A percentile compares a stretch with the other conserved stretches of the same genome.
phyloP scores from a whole-genome alignment of 2,797 vertebrate species.

The Sebastes melanostomus region DNA sequence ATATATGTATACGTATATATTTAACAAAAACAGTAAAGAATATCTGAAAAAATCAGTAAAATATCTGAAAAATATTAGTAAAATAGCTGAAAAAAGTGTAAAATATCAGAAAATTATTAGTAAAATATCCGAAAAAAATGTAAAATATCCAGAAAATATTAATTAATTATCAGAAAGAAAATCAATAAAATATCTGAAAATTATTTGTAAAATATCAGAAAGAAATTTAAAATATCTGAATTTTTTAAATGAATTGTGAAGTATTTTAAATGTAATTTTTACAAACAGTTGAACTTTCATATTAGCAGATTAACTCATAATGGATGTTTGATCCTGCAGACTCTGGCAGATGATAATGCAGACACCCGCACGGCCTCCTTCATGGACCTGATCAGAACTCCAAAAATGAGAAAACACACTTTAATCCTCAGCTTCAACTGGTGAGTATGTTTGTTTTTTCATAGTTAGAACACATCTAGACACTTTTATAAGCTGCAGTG shows the following conservation, averaged over 20 bases:
- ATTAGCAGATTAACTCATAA: not conserved
- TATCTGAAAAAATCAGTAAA: not conserved
- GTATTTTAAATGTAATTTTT: not conserved
- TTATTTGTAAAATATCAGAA: not conserved
- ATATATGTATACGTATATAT: too few species aligned
- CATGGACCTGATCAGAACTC: slow-evolving; percentile 90
- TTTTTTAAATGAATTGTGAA: not conserved
- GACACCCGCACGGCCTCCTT: slow-evolving; percentile 84
- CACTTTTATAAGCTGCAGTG: not conserved
- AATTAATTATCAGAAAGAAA: not conserved
- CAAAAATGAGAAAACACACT: slow-evolving; percentile 91
- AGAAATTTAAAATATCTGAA: too few species aligned
- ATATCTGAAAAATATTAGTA: not conserved
- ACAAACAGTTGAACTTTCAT: not conserved
- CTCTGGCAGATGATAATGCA: slow-evolving; percentile 76
- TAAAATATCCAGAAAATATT: not conserved
- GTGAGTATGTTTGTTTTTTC: slow-evolving; percentile 71
- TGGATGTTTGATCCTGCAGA: slow-evolving; percentile 49
- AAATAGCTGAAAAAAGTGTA: not conserved
- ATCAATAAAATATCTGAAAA: not conserved
- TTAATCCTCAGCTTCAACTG: slow-evolving; percentile 94
- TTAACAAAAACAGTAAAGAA: too few species aligned
- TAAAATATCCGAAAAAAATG: too few species aligned
- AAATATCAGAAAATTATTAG: not conserved
- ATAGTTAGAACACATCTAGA: not conserved